Conservation (phyloP, 2,888 invertebrate genomes). For the Drosophila pseudotakahashii region DNA sequence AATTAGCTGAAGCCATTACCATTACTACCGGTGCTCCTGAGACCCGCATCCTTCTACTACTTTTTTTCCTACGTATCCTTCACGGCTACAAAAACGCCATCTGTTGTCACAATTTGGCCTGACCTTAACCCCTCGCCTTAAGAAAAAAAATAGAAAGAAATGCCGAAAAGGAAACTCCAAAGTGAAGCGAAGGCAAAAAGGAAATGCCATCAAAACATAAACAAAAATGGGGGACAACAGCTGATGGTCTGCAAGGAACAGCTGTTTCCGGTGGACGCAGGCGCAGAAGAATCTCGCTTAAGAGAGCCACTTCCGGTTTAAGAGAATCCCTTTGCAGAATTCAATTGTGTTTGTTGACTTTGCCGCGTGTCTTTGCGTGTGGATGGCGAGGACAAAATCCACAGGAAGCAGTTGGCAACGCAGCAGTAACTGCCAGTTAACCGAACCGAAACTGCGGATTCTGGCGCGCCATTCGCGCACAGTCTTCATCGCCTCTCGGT, state of each 20-base stretch:
- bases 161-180: slow-evolving; percentile 20
- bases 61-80: not conserved
- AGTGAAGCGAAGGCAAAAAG: too few relatives aligned
- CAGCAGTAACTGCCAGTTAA: slow-evolving; percentile 33
- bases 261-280: slow-evolving; percentile 59
- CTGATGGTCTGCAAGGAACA: slow-evolving; percentile 53
- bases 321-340: slow-evolving; percentile 47
- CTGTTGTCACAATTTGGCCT: slow-evolving; percentile 57
- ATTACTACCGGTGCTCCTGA: slow-evolving; percentile 43
- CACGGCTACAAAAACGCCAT: slow-evolving; percentile 53
- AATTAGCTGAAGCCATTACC: slow-evolving; percentile 67
- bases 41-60: slow-evolving; percentile 12
- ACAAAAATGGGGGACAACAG: slow-evolving; percentile 44
- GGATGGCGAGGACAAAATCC: slow-evolving; percentile 45
- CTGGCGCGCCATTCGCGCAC: slow-evolving; percentile 52
- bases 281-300: slow-evolving; percentile 52
- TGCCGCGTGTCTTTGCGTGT: slow-evolving; percentile 46
- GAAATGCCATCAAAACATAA: slow-evolving; percentile 57
- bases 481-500: slow-evolving; percentile 57
- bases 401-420: slow-evolving; percentile 34
- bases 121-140: slow-evolving; percentile 72
- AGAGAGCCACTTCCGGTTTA: slow-evolving; percentile 44
- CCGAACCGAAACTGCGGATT: slow-evolving; percentile 5
- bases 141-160: slow-evolving; percentile 1
- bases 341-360: slow-evolving; percentile 36